Evolutionary conservation across 2,113 vertebrate species (phyloP).

Genomic region (Carettochelys insculpta): DNA sequence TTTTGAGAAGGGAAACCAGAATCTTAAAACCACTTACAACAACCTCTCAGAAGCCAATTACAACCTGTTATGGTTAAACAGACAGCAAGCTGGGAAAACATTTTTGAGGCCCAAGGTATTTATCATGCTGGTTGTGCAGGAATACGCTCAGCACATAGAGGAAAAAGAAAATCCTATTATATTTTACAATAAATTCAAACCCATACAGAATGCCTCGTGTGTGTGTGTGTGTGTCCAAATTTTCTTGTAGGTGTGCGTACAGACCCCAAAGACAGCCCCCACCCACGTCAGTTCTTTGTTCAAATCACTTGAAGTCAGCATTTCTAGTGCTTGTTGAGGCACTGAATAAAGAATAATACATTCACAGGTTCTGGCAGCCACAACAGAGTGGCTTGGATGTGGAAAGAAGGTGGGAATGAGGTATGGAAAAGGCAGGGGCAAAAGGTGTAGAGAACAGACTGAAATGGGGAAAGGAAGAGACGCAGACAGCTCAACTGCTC

Average conservation of each 20-base stretch:
- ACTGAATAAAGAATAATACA: background rate
- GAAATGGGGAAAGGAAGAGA: background rate
- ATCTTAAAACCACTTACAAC: too few species aligned
- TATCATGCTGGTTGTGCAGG: background rate
- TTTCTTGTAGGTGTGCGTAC: background rate
- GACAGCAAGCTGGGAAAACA: background rate
- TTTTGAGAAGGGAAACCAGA: background rate
- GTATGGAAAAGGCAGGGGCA: background rate
- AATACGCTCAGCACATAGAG: background rate
- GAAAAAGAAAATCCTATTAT: background rate
- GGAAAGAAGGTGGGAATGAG: background rate
- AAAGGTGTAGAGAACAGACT: background rate
- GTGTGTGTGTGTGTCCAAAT: background rate
- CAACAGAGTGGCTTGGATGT: background rate
- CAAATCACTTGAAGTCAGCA: background rate
- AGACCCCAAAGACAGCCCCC: background rate
- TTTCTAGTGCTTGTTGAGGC: background rate
- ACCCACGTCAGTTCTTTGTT: background rate
- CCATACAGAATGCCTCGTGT: background rate
- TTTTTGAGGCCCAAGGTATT: background rate
- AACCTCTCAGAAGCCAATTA: too few species aligned
- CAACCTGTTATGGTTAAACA: too few species aligned
- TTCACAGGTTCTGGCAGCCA: background rate
- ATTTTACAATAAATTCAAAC: background rate
- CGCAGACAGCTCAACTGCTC: background rate